Evolutionary conservation across 1,140 invertebrate species (phyloP).

Genomic region (Conus betulinus): DNA sequence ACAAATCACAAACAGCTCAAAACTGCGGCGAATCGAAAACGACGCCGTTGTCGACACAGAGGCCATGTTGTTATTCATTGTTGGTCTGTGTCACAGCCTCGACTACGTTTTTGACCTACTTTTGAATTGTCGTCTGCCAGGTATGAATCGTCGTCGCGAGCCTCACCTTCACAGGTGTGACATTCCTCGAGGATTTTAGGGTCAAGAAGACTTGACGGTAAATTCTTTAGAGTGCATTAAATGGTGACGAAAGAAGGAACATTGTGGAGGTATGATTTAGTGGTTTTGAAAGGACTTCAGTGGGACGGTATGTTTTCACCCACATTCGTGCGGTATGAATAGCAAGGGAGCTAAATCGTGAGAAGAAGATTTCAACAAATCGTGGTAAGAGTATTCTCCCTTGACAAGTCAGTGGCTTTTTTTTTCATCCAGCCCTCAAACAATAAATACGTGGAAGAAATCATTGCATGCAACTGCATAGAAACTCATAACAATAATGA

Average conservation of each 20-base stretch:
- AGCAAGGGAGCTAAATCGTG: background rate
- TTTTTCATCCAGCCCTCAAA: no score
- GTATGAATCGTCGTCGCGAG: background rate
- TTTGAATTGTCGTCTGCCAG: background rate
- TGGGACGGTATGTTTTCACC: background rate
- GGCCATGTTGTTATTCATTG: conserved; percentile 9
- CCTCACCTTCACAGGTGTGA: background rate
- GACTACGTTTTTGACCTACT: background rate
- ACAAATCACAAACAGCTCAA: background rate
- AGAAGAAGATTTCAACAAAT: background rate
- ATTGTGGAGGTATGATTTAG: no score
- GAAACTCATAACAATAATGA: no score
- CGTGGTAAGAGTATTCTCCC: background rate
- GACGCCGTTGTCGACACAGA: background rate
- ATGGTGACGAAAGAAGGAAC: background rate
- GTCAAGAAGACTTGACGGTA: background rate
- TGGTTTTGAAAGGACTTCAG: no score
- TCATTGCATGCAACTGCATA: no score
- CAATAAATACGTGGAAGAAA: no score
- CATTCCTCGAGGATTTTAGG: background rate
- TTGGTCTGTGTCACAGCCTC: conserved; percentile 1
- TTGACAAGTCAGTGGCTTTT: no score
- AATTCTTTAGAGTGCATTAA: background rate
- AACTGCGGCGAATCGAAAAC: background rate
- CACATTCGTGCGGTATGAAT: background rate